Percentiles rank a stretch among this genome's conserved stretches.
Evolutionary conservation across 2,113 vertebrate species (phyloP).

Genomic region (Sylvia atricapilla): DNA sequence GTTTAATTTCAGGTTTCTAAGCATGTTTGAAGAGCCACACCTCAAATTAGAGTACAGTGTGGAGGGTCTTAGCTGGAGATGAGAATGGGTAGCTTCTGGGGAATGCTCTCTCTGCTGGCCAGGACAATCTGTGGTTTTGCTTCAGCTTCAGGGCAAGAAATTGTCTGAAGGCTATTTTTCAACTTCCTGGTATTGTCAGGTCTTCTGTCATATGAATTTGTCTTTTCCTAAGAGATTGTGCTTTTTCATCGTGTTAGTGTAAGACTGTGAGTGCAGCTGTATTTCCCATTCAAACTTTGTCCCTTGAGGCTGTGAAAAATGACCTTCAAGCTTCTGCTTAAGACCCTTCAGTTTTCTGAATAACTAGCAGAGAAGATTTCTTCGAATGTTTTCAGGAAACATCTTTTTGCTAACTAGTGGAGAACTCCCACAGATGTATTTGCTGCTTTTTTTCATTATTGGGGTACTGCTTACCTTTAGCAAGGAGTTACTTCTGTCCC

Average conservation of each 20-base stretch:
- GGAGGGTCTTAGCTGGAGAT: neutral
- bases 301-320: neutral
- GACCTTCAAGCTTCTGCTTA: neutral
- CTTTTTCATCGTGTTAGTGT: neutral
- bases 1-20: neutral
- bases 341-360: neutral
- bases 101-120: neutral
- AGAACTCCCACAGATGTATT: fast-evolving
- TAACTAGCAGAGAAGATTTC: neutral
- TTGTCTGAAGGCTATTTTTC: neutral
- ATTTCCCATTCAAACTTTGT: neutral
- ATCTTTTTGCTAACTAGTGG: neutral
- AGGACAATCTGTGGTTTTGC: neutral
- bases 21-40: neutral
- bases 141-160: neutral
- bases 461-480: neutral
- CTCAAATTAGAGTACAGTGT: neutral
- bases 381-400: neutral
- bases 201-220: neutral
- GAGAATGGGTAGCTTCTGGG: neutral
- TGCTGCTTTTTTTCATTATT: neutral
- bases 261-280: neutral
- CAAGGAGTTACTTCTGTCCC: neutral
- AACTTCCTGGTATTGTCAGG: neutral
- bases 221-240: neutral